Base-by-base conservation (phyloP, 2,888 invertebrate genomes). In the Agrotis puta region DNA sequence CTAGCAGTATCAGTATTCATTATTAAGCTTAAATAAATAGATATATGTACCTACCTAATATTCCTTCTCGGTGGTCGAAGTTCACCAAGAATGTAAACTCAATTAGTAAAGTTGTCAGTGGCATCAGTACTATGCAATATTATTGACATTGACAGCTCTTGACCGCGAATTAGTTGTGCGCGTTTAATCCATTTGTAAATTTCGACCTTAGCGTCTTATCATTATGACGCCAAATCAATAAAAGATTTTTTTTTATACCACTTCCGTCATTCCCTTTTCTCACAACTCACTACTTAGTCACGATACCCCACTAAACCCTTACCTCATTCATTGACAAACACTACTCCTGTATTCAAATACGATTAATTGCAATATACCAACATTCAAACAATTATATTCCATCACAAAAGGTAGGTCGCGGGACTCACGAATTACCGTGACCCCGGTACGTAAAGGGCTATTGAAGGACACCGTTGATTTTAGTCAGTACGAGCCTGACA, bases 281-380 rank as follows among this genome's bases (percentile, higher is more conserved):
- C n/a, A n/a, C n/a, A n/a, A n/a, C n/a, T n/a, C n/a, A n/a, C n/a
- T n/a, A n/a, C n/a, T n/a, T n/a, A n/a, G n/a, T n/a, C n/a, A n/a
- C n/a, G n/a, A n/a, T n/a, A n/a, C n/a, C n/a, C n/a, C n/a, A n/a
- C n/a, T n/a, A 54, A 27, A 27, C 6, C 13, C 27, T 18, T n/a
- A 13, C 56, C 33, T 27, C 56, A 33, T 27, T 76, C 39, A 76
- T 71, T 63, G 67, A 57, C 63, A 77, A 50, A 13, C 22, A 66
- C 66, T 48, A 83, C 68, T 70, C 66, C 54, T 63, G 70, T 74
- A 77, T 62, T 59, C 73, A 83, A 88, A 88, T 84, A 84, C 90
- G 89, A 92, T 92, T 91, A 92, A 93, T 93, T 89, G 92, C 90
- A 85, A 90, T 94, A 93, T 94, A 92, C 93, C 93, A 82, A 79